Evolutionary conservation across 2,888 invertebrate genomes (phyloP).

Genomic region (Malacosoma neustria): DNA sequence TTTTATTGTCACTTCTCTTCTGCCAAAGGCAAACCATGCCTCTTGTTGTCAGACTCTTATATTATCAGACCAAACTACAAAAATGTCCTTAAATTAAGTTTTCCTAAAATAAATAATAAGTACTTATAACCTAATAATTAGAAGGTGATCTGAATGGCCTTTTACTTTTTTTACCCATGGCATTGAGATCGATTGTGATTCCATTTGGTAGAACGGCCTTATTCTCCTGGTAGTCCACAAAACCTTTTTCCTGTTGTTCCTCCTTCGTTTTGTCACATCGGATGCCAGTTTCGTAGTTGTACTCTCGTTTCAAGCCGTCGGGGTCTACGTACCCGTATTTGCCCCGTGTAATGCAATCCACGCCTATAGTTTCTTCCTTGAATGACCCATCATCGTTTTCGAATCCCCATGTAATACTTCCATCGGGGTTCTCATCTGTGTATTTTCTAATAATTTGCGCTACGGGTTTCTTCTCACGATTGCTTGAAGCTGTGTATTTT

Average conservation of each 20-base stretch:
- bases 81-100: conserved; percentile 44
- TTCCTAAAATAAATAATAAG: conserved; percentile 63
- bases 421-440: conserved; percentile 86
- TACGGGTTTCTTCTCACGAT: conserved; percentile 79
- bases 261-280: conserved; percentile 77
- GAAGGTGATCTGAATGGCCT: conserved; percentile 76
- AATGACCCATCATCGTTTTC: conserved; percentile 92
- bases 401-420: conserved; percentile 91
- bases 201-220: conserved; percentile 83
- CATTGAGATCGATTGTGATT: conserved; percentile 80
- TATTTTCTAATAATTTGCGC: conserved; percentile 82
- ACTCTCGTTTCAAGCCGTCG: conserved; percentile 87
- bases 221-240: conserved; percentile 83
- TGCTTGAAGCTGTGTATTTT: conserved; percentile 49
- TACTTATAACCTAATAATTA: conserved; percentile 53
- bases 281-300: conserved; percentile 87
- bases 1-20: conserved; percentile 3
- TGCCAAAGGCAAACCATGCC: background rate
- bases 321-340: conserved; percentile 91
- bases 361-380: conserved; percentile 88
- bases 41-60: background rate
- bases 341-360: conserved; percentile 84
- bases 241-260: conserved; percentile 75
- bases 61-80: conserved; percentile 14
- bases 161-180: conserved; percentile 82